Conservation (phyloP, 2,797 vertebrate genomes). For the Manis javanica region DNA sequence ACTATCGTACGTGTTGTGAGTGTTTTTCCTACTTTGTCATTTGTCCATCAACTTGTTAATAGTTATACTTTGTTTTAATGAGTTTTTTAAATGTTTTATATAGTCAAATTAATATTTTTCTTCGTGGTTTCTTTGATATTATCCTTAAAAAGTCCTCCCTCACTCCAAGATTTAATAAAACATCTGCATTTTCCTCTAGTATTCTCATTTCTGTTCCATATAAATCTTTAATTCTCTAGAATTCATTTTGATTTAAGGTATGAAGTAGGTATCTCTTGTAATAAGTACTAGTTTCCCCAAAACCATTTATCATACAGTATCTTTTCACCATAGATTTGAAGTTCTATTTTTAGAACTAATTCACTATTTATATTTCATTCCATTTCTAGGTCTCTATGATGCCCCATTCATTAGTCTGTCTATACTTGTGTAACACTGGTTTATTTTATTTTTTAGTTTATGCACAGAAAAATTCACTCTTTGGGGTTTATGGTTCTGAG, state of each 20-base stretch:
- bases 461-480: neutral
- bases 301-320: neutral
- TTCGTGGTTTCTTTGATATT: neutral
- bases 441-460: neutral
- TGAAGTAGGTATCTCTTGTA: neutral
- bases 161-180: neutral
- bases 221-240: neutral
- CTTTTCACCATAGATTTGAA: neutral
- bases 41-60: neutral
- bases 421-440: neutral
- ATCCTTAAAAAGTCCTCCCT: neutral
- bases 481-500: neutral
- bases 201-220: neutral
- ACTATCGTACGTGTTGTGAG: neutral
- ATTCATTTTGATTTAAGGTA: slow-evolving; percentile 17
- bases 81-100: neutral
- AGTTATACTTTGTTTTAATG: neutral
- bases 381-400: slow-evolving; percentile 2
- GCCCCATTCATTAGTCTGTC: neutral
- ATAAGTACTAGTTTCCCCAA: neutral
- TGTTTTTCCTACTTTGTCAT: neutral
- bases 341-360: neutral
- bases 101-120: neutral
- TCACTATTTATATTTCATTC: neutral
- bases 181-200: neutral